Conservation (phyloP, 2,113 vertebrate species). For the Ageneiosus marmoratus region DNA sequence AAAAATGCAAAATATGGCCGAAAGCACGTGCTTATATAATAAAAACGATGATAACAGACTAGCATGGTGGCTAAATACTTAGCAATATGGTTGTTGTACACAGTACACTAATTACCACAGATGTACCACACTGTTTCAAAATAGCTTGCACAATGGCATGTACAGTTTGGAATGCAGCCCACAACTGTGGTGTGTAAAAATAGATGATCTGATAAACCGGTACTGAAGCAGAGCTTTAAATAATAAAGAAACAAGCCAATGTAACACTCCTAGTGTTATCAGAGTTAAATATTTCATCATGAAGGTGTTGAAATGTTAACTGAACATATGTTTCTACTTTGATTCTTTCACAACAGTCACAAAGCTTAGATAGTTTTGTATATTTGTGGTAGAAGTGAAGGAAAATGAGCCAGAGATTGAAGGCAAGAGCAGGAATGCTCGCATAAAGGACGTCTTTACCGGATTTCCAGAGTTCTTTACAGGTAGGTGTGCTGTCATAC, state of each 20-base stretch:
- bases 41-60: background rate
- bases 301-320: background rate
- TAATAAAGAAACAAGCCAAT: background rate
- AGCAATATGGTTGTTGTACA: background rate
- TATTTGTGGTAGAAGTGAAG: background rate
- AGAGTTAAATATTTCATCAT: background rate
- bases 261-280: background rate
- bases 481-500: conserved; percentile 8
- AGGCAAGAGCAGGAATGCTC: background rate
- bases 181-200: background rate
- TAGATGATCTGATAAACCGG: background rate
- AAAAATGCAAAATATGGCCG: background rate
- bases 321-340: background rate
- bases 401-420: background rate
- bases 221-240: background rate
- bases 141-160: background rate
- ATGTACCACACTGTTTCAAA: background rate
- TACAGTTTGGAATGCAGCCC: background rate
- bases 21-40: background rate
- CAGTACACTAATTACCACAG: background rate
- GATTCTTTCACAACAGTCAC: background rate
- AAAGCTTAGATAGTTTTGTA: background rate
- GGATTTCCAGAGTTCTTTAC: background rate
- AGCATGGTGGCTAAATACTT: background rate
- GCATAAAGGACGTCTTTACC: background rate